Percentiles rank a stretch among this genome's conserved stretches.
Conservation (phyloP, 2,113 vertebrate species). For the Thamnaconus septentrionalis region DNA sequence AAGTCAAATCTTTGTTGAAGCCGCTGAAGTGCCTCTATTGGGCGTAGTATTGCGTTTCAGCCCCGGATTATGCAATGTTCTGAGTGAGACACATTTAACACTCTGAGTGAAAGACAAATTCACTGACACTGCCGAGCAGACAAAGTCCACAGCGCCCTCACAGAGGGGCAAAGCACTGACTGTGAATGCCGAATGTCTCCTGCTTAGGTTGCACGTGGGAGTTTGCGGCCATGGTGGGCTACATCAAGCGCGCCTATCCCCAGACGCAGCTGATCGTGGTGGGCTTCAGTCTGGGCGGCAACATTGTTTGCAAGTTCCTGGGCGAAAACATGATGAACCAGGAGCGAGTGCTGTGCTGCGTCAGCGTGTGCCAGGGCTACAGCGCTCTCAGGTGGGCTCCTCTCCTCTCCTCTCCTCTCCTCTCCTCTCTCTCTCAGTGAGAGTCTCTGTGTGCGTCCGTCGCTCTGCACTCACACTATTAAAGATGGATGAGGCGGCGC, state of each 20-base stretch:
- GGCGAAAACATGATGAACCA: conserved; percentile 91
- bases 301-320: conserved; percentile 97
- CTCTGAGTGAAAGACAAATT: conserved; percentile 29
- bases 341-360: conserved; percentile 91
- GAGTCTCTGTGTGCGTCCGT: too few species aligned
- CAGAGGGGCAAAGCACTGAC: conserved; percentile 21
- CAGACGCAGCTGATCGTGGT: conserved; percentile 90
- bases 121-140: conserved; percentile 20
- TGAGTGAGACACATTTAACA: conserved; percentile 6
- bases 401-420: conserved; percentile 11
- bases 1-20: too few species aligned
- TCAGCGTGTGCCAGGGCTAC: conserved; percentile 97
- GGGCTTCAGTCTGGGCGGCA: conserved; percentile 96
- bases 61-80: neutral
- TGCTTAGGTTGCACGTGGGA: conserved; percentile 95
- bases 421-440: too few species aligned
- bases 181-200: conserved; percentile 6
- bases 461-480: neutral
- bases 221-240: conserved; percentile 92
- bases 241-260: conserved; percentile 89
- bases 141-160: neutral
- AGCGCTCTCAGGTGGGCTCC: conserved; percentile 88
- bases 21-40: too few species aligned
- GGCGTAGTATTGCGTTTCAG: neutral
- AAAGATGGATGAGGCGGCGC: conserved; percentile 14